These are phyloP conservation scores for Gnathonemus echidnorhynchus DNA, from an alignment of 2,113 vertebrate genomes.

Conservation along the genomic window DNA sequence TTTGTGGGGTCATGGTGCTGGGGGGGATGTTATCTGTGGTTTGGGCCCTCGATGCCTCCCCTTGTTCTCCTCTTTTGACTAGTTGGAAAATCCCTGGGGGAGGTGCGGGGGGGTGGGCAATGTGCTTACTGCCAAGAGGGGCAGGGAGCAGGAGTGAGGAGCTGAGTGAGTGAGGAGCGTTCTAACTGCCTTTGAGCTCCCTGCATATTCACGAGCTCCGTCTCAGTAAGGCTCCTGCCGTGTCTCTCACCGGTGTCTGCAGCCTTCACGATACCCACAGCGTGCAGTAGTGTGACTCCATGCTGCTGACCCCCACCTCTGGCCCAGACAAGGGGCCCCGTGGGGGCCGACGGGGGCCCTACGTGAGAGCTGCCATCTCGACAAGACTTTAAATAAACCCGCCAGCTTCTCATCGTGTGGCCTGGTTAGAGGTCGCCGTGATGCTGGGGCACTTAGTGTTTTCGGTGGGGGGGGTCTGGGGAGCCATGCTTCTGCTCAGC, in stretches of 20 bases:
- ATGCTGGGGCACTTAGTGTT: constrained; percentile 52
- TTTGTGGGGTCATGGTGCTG: neutral
- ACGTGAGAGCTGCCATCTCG: constrained; percentile 33
- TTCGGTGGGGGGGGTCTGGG: constrained; percentile 43
- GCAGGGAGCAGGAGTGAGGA: too few relatives aligned
- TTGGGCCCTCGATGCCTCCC: neutral
- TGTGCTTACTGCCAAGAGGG: neutral
- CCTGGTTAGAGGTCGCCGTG: constrained; percentile 36
- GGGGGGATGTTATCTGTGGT: neutral
- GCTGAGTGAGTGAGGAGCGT: neutral
- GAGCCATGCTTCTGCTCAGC: constrained; percentile 43
- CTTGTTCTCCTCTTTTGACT: neutral
- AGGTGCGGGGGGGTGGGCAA: neutral
- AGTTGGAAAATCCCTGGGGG: neutral
- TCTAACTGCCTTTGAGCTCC: neutral
- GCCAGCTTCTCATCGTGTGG: constrained; percentile 26
- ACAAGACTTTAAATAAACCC: constrained; percentile 17
- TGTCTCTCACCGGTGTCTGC: neutral
- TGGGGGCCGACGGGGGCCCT: neutral
- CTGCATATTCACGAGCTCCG: neutral
- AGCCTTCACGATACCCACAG: neutral
- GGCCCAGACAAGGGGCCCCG: neutral
- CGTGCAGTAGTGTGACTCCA: neutral
- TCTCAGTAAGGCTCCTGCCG: neutral
- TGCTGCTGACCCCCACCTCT: neutral